Percentiles rank a stretch among this genome's conserved stretches.
Conservation (phyloP, 2,888 invertebrate species). For the Frankliniella intonsa region DNA sequence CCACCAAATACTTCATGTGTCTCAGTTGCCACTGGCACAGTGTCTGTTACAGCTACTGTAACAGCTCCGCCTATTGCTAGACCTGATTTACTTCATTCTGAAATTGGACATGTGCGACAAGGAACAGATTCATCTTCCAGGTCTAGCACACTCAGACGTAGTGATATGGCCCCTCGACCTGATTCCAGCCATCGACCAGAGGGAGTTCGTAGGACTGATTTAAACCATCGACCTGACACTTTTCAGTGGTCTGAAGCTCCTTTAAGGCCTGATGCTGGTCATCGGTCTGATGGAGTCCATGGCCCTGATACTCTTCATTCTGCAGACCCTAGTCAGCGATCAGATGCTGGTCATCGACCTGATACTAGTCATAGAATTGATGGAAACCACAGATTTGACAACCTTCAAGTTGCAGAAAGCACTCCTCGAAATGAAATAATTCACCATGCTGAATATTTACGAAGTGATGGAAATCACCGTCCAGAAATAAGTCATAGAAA, state of each 20-base stretch:
- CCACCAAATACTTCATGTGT: not conserved
- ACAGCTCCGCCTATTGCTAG: not conserved
- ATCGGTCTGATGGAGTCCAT: constrained; percentile 10
- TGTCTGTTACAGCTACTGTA: not conserved
- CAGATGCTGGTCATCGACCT: constrained; percentile 10
- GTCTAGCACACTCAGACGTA: constrained; percentile 2
- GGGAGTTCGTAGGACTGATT: not conserved
- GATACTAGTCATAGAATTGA: not conserved
- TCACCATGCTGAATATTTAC: not conserved
- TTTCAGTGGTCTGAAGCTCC: not conserved
- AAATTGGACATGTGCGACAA: not conserved
- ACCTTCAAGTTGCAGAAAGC: not conserved
- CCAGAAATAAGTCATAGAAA: not conserved
- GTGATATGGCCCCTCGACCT: not conserved
- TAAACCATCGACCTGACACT: not conserved
- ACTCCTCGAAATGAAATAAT: not conserved
- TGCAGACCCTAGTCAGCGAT: not conserved
- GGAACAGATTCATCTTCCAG: constrained; percentile 1
- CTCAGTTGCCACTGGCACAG: not conserved
- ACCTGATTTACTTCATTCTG: constrained; percentile 15
- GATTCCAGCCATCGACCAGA: not conserved
- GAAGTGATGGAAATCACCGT: not conserved
- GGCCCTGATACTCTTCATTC: not conserved
- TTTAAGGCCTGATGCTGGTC: constrained; percentile 6
- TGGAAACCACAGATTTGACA: not conserved